Evolutionary conservation across 2,888 invertebrate species (phyloP), one percentile per base, ranked within the genome.

Genomic region (Eilema sororculum): DNA sequence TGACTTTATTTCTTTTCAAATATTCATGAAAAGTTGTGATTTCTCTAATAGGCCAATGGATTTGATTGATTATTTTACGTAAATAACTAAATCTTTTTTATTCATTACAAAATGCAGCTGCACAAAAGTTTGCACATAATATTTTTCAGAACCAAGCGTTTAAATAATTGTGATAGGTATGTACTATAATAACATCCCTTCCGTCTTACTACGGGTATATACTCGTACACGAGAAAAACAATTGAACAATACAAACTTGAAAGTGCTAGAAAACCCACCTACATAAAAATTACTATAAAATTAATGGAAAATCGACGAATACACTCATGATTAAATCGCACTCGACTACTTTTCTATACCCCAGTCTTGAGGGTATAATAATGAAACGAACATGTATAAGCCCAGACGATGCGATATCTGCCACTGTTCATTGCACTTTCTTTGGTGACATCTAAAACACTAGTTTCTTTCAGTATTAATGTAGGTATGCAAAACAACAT

Each of bases 351-450:
- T 80, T 75, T 77, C 65, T 75, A 68, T 69, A 52, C 56, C 67
- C 60, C 59, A 77, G 71, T 75, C 78, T 78, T 81, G 41, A 59
- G 71, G 67, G 71, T 82, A 82, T 80, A 81, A 85, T 85, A 84
- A 87, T 82, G 77, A 81, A 84, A 83, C 76, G 71, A 82, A 80
- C 80, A 83, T 81, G 85, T 80, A 75, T 78, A 76, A 84, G 79
- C 78, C 77, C 74, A 79, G 74, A 79, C 81, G 78, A 73, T 74
- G 80, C 82, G 76, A 72, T 78, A 75, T 72, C 71, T 71, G 71
- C 79, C 69, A 65, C 73, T 76, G 72, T 80, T 78, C 76, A 79
- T 76, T 78, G 78, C 83, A n/a, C n/a, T n/a, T n/a, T 79, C 76
- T 80, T 79, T 78, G 73, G 65, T 65, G 78, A 80, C 72, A 82